Evolutionary conservation across 2,888 invertebrate genomes (phyloP).

Genomic region (Plebejus argus): DNA sequence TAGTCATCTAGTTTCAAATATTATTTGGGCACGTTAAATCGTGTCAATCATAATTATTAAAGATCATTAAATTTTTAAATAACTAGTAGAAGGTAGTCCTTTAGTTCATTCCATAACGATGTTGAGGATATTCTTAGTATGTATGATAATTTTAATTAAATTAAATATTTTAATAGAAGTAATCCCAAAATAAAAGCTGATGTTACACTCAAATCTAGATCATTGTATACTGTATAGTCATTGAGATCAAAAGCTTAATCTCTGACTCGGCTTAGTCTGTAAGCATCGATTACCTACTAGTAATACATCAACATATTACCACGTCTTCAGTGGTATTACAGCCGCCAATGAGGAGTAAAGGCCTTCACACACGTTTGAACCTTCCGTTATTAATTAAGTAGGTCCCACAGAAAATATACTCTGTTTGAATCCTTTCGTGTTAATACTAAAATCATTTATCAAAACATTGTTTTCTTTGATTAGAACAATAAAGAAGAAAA

Average conservation of each 20-base stretch:
- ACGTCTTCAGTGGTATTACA: constrained; percentile 26
- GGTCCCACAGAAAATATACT: background rate
- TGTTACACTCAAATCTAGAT: background rate
- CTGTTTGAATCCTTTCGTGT: background rate
- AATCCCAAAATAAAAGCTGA: background rate
- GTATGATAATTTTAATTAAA: too few relatives aligned
- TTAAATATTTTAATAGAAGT: background rate
- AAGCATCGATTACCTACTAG: constrained; percentile 33
- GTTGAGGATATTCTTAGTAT: too few relatives aligned
- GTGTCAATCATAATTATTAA: too few relatives aligned
- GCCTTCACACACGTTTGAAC: background rate
- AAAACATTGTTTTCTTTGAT: background rate
- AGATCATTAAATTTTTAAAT: too few relatives aligned
- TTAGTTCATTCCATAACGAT: too few relatives aligned
- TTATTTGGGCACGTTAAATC: background rate
- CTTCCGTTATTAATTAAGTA: background rate
- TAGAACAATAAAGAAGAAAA: background rate
- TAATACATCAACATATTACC: constrained; percentile 32
- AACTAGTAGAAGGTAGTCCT: too few relatives aligned
- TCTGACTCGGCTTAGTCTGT: constrained; percentile 28
- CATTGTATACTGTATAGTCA: background rate
- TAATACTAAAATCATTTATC: too few relatives aligned
- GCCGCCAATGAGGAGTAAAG: constrained; percentile 15
- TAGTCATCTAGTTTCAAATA: background rate
- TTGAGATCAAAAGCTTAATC: background rate